These are phyloP conservation scores for Alosa sapidissima DNA, from an alignment of 2,797 vertebrate species.

Conservation along the genomic window DNA sequence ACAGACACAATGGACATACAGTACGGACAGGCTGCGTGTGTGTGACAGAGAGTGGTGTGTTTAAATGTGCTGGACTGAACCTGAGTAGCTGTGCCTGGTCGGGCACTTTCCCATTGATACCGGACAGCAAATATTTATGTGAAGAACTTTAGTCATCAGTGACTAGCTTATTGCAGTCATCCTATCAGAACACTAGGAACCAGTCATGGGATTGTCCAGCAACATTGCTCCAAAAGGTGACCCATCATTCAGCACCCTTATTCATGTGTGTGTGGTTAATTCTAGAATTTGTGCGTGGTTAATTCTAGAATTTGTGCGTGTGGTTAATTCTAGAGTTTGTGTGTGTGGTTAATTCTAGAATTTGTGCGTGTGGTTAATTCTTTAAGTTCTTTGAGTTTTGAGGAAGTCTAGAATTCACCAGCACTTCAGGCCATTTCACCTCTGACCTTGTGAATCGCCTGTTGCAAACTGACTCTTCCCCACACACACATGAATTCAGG, in stretches of 20 bases:
- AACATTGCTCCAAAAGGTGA: too few species aligned
- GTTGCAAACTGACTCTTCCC: not conserved
- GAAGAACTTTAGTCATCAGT: too few species aligned
- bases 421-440: not conserved
- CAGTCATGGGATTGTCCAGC: too few species aligned
- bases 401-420: not conserved
- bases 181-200: too few species aligned
- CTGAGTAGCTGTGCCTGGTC: too few species aligned
- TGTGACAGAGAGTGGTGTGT: not conserved
- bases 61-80: too few species aligned
- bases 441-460: not conserved
- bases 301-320: not conserved
- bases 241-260: slow-evolving; percentile 3
- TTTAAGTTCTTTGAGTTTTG: not conserved
- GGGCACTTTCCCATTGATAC: too few species aligned
- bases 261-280: not conserved
- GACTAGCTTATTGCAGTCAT: too few species aligned
- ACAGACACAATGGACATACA: too few species aligned
- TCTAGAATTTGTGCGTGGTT: not conserved
- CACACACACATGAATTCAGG: too few species aligned
- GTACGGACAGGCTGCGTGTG: not conserved
- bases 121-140: too few species aligned
- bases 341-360: not conserved
- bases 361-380: not conserved
- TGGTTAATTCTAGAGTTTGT: not conserved